Conservation (phyloP, 2,113 vertebrate species). For the Urocitellus parryii region DNA sequence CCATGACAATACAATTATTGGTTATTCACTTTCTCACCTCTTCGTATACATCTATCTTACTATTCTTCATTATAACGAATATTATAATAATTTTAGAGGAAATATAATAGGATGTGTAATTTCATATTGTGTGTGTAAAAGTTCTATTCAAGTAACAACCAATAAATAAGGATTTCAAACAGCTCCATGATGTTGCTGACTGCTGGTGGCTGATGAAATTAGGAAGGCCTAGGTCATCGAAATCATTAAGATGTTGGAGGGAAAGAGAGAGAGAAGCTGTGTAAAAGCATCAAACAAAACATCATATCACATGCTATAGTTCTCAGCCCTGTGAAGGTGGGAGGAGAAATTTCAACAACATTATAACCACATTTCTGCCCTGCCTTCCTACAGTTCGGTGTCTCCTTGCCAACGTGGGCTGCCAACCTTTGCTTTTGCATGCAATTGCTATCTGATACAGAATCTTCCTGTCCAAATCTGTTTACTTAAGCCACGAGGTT, state of each 20-base stretch:
- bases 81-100: background rate
- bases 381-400: background rate
- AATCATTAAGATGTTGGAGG: background rate
- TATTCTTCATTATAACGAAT: background rate
- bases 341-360: background rate
- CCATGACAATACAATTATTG: background rate
- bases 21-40: background rate
- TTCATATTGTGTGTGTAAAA: background rate
- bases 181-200: background rate
- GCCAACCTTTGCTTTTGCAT: background rate
- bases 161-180: background rate
- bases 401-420: background rate
- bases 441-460: background rate
- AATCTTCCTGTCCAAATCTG: background rate
- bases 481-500: background rate
- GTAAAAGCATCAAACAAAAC: background rate
- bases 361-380: too few species aligned
- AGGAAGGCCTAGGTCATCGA: background rate
- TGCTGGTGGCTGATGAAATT: background rate
- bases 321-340: background rate
- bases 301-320: background rate
- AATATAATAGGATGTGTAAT: background rate
- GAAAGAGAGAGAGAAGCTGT: background rate
- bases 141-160: background rate
- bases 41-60: background rate